A percentile compares a stretch with the other conserved stretches of the same genome.
These are phyloP conservation scores for Rhinolophus sinicus DNA, from an alignment of 2,113 vertebrate genomes.

Conservation along the genomic window DNA sequence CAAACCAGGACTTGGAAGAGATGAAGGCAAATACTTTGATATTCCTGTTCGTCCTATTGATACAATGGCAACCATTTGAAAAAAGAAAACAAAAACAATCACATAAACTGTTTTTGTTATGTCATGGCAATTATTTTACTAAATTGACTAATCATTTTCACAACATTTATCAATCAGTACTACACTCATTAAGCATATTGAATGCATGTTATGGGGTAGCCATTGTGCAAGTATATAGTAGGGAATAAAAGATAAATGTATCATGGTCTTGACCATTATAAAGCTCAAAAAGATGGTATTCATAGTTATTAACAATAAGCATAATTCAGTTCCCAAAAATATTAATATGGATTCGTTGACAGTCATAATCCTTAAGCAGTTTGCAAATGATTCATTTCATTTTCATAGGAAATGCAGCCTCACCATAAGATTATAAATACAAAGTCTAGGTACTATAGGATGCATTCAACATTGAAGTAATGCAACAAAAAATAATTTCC, in stretches of 20 bases:
- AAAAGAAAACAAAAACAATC: background rate
- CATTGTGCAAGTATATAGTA: background rate
- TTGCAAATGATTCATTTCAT: constrained; percentile 14
- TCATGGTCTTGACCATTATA: background rate
- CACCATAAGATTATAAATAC: background rate
- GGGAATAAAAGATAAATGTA: background rate
- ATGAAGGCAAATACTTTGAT: constrained; percentile 32
- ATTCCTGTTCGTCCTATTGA: background rate
- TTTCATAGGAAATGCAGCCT: constrained; percentile 43
- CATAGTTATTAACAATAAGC: constrained; percentile 7
- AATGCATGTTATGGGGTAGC: background rate
- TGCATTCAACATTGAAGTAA: background rate
- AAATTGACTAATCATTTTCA: background rate
- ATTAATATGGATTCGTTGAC: background rate
- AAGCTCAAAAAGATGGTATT: background rate
- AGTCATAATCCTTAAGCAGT: constrained; percentile 24
- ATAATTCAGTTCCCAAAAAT: background rate
- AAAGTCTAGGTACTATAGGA: background rate
- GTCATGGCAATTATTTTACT: background rate
- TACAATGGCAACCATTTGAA: background rate
- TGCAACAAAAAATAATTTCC: background rate
- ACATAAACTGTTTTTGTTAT: background rate
- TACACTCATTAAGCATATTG: constrained; percentile 5
- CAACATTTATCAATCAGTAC: background rate
- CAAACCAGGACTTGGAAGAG: background rate